Percentiles rank a stretch among this genome's conserved stretches.
Conservation (phyloP, 2,113 vertebrate species). For the Phylloscopus trochiloides region DNA sequence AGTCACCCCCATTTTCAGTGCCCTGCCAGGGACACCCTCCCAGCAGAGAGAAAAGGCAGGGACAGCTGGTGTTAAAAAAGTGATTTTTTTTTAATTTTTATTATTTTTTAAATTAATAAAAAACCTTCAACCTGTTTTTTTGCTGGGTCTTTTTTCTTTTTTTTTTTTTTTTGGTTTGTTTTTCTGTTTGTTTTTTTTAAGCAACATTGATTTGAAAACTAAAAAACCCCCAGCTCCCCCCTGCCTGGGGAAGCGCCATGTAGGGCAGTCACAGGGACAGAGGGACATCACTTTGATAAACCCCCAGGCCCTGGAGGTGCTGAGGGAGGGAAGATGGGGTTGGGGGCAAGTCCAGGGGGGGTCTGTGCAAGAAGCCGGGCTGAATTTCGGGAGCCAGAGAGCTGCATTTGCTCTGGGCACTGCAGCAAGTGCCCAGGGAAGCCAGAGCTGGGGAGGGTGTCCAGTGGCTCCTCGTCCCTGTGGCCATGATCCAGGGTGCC, state of each 20-base stretch:
- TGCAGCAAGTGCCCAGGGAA: background rate
- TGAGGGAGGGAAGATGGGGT: background rate
- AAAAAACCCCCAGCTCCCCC: background rate
- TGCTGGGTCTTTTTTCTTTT: background rate
- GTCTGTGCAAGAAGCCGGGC: background rate
- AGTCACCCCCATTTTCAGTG: background rate
- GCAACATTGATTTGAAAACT: conserved; percentile 50
- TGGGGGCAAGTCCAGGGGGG: background rate
- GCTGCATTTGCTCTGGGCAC: background rate
- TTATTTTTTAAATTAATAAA: conserved; percentile 68
- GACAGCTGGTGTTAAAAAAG: conserved; percentile 63
- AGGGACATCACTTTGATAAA: background rate
- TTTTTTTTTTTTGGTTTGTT: background rate
- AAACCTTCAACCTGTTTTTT: conserved; percentile 34
- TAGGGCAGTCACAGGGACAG: background rate
- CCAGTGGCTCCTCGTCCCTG: background rate
- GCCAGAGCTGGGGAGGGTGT: background rate
- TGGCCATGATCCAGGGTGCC: background rate
- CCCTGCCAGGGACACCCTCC: background rate
- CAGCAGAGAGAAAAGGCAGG: conserved; percentile 8
- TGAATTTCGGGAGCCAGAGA: background rate
- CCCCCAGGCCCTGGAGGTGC: background rate
- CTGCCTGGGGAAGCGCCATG: background rate
- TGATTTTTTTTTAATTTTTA: conserved; percentile 20
- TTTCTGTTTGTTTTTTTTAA: background rate